Evolutionary conservation across 2,888 invertebrate genomes (phyloP).

Genomic region (Zonitis immaculata): DNA sequence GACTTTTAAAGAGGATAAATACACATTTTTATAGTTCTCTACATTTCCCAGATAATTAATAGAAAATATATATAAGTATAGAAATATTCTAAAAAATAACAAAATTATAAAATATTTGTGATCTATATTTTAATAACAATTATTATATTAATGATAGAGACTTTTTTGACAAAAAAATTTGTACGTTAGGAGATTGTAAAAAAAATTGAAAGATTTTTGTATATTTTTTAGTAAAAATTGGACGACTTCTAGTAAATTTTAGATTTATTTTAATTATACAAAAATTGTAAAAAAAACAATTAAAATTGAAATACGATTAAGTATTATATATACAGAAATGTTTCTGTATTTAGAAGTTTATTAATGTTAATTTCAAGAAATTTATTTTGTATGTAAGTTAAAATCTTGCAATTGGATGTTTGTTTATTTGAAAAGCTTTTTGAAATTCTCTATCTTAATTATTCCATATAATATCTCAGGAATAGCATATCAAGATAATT

Average conservation of each 20-base stretch:
- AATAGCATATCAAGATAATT: conserved; percentile 27
- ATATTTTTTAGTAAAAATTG: not conserved
- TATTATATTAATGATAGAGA: not conserved
- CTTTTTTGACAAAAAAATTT: conserved; percentile 12
- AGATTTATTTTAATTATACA: no score
- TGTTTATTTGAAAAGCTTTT: not conserved
- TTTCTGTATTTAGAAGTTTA: no score
- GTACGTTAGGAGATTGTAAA: conserved; percentile 9
- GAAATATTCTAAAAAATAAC: conserved; percentile 2
- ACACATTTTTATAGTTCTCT: conserved; percentile 14
- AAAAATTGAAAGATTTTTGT: conserved; percentile 1
- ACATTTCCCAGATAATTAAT: conserved; percentile 7
- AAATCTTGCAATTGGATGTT: not conserved
- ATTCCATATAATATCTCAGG: conserved; percentile 23
- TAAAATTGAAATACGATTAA: no score
- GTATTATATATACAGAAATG: no score
- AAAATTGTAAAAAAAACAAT: no score
- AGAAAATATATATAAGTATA: no score
- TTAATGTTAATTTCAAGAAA: no score
- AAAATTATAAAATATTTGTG: conserved; percentile 11
- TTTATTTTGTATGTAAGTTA: no score
- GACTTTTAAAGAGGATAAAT: conserved; percentile 28
- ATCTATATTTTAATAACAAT: conserved; percentile 12
- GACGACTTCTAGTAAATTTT: no score
- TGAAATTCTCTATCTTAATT: conserved; percentile 2